Evolutionary conservation across 2,113 vertebrate species (phyloP).

Genomic region (Zosterops japonicus): DNA sequence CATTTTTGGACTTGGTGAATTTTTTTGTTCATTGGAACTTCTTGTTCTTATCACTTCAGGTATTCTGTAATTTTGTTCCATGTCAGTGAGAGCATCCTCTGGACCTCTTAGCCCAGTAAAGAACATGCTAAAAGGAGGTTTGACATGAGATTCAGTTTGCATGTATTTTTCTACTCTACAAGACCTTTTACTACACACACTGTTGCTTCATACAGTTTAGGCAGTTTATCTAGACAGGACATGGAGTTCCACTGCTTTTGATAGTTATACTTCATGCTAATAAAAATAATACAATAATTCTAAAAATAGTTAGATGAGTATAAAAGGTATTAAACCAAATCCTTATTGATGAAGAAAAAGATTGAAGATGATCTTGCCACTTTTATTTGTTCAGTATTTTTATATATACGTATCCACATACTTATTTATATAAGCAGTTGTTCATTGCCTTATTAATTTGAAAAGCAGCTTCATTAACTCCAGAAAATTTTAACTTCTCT

Average conservation of each 20-base stretch:
- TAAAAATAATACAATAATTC: neutral
- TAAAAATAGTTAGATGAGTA: neutral
- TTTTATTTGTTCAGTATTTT: neutral
- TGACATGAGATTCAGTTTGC: neutral
- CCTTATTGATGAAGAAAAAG: neutral
- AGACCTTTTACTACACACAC: neutral
- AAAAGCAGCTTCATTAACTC: neutral
- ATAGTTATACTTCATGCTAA: neutral
- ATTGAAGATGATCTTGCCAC: neutral
- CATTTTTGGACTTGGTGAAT: slow-evolving; percentile 22
- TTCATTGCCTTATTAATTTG: neutral
- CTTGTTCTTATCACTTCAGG: neutral
- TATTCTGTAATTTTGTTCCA: neutral
- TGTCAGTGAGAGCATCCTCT: neutral
- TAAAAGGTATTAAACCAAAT: neutral
- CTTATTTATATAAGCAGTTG: neutral
- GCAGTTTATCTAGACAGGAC: neutral
- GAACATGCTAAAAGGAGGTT: neutral
- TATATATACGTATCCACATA: no score
- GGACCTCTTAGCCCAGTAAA: neutral
- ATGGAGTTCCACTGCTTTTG: neutral
- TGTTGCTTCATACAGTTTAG: neutral
- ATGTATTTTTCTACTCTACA: neutral
- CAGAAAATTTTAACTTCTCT: neutral
- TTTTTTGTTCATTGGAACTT: slow-evolving; percentile 24